Evolutionary conservation across 1,140 invertebrate species (phyloP), one percentile per base, ranked within the genome.

Genomic region (Colletes gigas): DNA sequence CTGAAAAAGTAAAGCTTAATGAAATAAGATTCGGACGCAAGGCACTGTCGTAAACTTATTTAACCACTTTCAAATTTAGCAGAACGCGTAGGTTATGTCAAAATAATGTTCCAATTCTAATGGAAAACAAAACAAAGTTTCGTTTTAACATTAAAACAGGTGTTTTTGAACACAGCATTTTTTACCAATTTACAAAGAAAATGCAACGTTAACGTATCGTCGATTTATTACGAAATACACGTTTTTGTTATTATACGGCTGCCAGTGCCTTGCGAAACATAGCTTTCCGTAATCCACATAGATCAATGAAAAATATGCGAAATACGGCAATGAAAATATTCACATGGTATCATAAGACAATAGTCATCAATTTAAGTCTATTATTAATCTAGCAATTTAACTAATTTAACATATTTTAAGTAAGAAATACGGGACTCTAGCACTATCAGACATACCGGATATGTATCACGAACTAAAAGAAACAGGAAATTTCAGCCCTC

Each of bases 1-100:
- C 94, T 95, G 92, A 91, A 94, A 95, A 89, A 84, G 84, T 0
- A 72, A 81, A 87, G 9, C 9, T 54, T 17, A 78, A 30, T 30
- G 2, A 30, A 30, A 30, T 30, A 15, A n/a, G 21, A 50, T 7
- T 41, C 14, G 3, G 3, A 50, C 6, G 21, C 6, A 21, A 6
- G 4, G 9, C 0, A 50, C 1, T 54, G 17, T 17, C 15, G 12
- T 21, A 63, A 54, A 12, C 52, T 67, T 10, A 60, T 12, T 41
- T 44, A n/a, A 47, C 3, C 9, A 50, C 17, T 52, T 60, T 0
- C 19, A 52, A 30, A 15, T 21, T 59, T 71, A 41, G 30, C 7
- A 12, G 7, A 57, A 2, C 4, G 21, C 2, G 60, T 44, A 55
- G 83, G 81, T 84, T 83, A 79, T 70, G 30, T 19, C 12, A 47